Evolutionary conservation across 2,888 invertebrate species (phyloP).

Genomic region (Cephus sareptanus): DNA sequence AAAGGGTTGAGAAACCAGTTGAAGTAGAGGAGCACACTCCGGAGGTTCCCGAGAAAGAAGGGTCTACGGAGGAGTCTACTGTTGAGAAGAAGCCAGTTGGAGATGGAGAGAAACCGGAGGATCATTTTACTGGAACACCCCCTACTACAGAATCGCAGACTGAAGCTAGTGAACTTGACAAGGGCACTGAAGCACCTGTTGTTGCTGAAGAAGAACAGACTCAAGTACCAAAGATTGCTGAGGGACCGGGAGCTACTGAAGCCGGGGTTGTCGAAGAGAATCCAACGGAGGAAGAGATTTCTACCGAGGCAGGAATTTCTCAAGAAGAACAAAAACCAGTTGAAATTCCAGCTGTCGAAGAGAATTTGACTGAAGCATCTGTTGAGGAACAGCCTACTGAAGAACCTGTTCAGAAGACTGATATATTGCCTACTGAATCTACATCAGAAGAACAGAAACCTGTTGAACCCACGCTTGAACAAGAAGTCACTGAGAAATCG

Average conservation of each 20-base stretch:
- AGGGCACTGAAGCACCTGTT: conserved; percentile 5
- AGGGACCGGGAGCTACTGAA: conserved; percentile 11
- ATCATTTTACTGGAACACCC: not conserved
- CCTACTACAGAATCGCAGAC: not conserved
- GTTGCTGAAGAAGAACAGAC: conserved; percentile 2
- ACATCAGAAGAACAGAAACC: conserved; percentile 13
- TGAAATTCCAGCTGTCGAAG: conserved; percentile 20
- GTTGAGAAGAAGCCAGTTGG: not conserved
- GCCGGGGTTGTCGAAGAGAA: conserved; percentile 21
- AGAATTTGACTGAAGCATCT: conserved; percentile 24
- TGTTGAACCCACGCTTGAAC: conserved; percentile 5
- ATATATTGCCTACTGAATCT: conserved; percentile 1
- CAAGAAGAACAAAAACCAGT: conserved; percentile 23
- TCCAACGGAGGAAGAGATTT: conserved; percentile 19
- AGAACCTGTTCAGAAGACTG: conserved; percentile 26
- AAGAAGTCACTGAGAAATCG: conserved; percentile 4
- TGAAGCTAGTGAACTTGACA: not conserved
- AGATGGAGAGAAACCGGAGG: not conserved
- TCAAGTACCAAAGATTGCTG: not conserved
- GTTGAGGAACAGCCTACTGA: conserved; percentile 25
- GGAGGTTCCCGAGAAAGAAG: not conserved
- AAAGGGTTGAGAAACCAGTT: conserved; percentile 15
- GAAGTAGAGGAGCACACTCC: conserved; percentile 7
- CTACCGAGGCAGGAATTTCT: conserved; percentile 18
- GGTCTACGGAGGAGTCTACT: not conserved